A percentile compares a stretch with the other conserved stretches of the same genome.
phyloP scores from a whole-genome alignment of 2,113 vertebrate species.

The Ahaetulla prasina region DNA sequence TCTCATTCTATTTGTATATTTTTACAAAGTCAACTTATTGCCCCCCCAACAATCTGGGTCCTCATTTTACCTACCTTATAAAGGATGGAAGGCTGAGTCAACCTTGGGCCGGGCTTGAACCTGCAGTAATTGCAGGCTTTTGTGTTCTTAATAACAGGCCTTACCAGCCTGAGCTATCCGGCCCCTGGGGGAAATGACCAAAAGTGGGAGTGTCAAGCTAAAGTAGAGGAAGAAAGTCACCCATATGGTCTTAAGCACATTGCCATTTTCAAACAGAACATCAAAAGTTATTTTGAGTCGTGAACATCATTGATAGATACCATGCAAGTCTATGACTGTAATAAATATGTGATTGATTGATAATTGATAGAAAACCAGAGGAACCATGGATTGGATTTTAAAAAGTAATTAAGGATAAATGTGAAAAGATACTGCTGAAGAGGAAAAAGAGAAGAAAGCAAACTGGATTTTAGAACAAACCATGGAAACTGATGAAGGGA shows the following conservation, averaged over 20 bases:
- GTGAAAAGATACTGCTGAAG: background rate
- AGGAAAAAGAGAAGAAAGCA: background rate
- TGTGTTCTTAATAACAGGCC: too few relatives aligned
- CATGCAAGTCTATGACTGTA: background rate
- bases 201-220: background rate
- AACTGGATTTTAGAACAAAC: background rate
- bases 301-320: background rate
- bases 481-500: background rate
- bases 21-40: too few relatives aligned
- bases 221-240: background rate
- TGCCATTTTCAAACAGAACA: background rate
- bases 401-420: background rate
- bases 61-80: too few relatives aligned
- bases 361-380: background rate
- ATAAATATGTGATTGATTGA: background rate
- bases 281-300: background rate
- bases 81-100: too few relatives aligned
- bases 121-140: too few relatives aligned
- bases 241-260: background rate
- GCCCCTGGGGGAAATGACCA: background rate
- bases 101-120: too few relatives aligned
- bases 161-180: too few relatives aligned
- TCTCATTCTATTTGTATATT: too few relatives aligned
- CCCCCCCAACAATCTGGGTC: too few relatives aligned
- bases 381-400: background rate